Evolutionary conservation across 2,888 invertebrate species (phyloP), one percentile per base, ranked within the genome.

Genomic region (Lissonota sp.): DNA sequence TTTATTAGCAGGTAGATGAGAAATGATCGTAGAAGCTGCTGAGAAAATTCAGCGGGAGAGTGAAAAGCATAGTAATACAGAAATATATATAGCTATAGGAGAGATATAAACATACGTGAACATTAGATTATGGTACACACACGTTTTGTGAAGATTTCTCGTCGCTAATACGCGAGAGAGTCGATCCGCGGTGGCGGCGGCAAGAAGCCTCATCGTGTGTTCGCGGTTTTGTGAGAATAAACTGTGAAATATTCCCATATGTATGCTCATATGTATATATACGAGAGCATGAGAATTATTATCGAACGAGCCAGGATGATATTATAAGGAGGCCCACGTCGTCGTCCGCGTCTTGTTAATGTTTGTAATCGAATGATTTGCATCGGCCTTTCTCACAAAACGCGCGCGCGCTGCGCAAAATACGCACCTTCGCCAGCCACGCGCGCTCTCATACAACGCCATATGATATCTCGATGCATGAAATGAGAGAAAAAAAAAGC

Each of bases 301-400:
- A 74, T 64, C 63, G 74, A 79, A 74, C 49, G 55, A 58, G 55
- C 72, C 40, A 64, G 64, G 37, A 70, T 74, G 69, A 70, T 79
- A 72, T 26, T 26, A 26, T 62, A 53, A 58, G 51, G 51, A 58
- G 58, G 16, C 58, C 62, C 10, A n/a, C 44, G 62, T 46, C 12
- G 37, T 53, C 58, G 37, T 55, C 6, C 39, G 5, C 16, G 16
- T 79, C 53, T 58, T 14, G 26, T 39, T 14, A 49, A 58, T 51
- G 44, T 42, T 58, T 58, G 37, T 72, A 80, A 80, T 80, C 75
- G 71, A 80, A 80, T 62, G 66, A 66, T 75, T 80, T 67, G 64
- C 71, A 70, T 63, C 26, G 63, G 73, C 49, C 49, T 75, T 67
- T 76, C 80, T 42, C 66, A 62, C 6, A 57, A 76, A 71, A n/a